These are phyloP conservation scores for Acrossocheilus wenchowensis DNA, from an alignment of 2,797 vertebrate genomes.

Conservation along the genomic window DNA sequence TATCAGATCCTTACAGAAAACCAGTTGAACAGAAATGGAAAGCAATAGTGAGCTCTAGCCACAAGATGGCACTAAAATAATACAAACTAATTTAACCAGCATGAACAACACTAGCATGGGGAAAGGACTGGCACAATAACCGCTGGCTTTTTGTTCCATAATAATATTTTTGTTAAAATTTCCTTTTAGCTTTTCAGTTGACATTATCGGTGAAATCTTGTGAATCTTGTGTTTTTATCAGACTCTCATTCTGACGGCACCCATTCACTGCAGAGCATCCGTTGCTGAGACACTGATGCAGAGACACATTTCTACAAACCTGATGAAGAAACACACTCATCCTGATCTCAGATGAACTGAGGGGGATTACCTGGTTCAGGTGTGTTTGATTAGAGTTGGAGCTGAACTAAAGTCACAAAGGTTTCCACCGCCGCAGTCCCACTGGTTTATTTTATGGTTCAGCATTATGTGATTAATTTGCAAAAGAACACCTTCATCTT, in stretches of 20 bases:
- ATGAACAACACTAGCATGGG: not conserved
- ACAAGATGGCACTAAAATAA: slow-evolving; percentile 1
- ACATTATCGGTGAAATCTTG: not conserved
- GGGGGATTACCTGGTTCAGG: no score
- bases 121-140: no score
- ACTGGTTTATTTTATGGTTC: not conserved
- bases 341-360: fast-evolving
- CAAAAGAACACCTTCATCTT: not conserved
- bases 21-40: not conserved
- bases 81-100: not conserved
- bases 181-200: not conserved
- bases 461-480: not conserved
- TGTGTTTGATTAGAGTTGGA: not conserved
- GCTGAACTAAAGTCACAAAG: not conserved
- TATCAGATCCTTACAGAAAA: not conserved
- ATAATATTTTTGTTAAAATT: not conserved
- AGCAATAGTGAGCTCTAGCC: not conserved
- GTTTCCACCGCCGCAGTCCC: not conserved
- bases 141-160: not conserved
- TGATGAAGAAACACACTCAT: not conserved
- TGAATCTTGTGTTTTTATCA: not conserved
- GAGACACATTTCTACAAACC: not conserved
- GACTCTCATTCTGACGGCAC: not conserved
- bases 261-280: not conserved
- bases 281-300: not conserved